Evolutionary conservation across 2,113 vertebrate genomes (phyloP), one percentile per base, ranked within the genome.

Genomic region (Anolis sagrei): DNA sequence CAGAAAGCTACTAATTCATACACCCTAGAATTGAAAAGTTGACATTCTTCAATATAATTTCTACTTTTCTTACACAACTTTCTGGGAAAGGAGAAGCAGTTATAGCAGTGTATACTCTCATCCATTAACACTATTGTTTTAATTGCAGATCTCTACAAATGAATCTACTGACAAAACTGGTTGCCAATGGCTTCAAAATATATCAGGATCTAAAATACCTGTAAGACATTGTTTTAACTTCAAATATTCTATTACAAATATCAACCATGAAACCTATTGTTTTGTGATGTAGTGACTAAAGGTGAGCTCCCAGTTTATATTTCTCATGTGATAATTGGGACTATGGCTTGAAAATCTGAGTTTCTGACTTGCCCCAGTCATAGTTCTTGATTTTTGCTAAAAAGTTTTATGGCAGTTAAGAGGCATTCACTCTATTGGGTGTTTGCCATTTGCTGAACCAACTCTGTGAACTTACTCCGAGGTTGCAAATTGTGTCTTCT

Each of bases 141-240:
- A 49, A 87, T 94, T 90, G 64, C 94, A 99, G 98, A 98, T 99
- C 98, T 66, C 95, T 99, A 49, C 96, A 97, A 90, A 90, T 90
- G 93, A 99, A 99, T 92, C 93, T 93, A 51, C 93, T 99, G 70
- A 96, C 93, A 85, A 97, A 95, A 76, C 97, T 99, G 93, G 96
- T 94, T 84, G 94, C 97, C 86, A 95, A 98, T 82, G 92, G 92
- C 86, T 99, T 99, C 94, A 94, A 93, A 72, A 97, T 94, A 86
- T 98, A 98, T 89, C 96, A 94, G 80, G 96, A 95, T 48, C 97
- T 99, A 81, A 96, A 97, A 91, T 97, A 97, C 81, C 94, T 99
- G 98, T 99, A 97, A 99, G 98, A 79, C 85, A 93, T 27, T 27
- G 7, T 27, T 93, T 79, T 11, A 72, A 61, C 0, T 49, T 83